Evolutionary conservation across 2,888 invertebrate genomes (phyloP), one percentile per base, ranked within the genome.

Genomic region (Beris morrisii): DNA sequence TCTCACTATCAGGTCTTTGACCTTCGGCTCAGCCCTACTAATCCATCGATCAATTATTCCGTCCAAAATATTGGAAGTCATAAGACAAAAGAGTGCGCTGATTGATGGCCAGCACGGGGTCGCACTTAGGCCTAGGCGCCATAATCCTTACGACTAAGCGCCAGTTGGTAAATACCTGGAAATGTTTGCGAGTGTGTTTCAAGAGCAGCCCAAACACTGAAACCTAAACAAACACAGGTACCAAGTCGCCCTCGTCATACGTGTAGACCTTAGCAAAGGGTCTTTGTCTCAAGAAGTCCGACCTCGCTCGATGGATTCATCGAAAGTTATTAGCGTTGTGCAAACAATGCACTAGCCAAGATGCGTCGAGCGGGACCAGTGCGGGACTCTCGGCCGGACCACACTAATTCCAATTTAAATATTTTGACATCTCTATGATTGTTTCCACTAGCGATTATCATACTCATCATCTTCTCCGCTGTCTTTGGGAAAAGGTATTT

Each of bases 361-460:
- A 38, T 38, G 38, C 48, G 12, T 7, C 13, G 22, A 48, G 48
- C 12, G 13, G 48, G 12, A 12, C 15, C 12, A 48, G 5, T 12
- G 22, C 6, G 12, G 6, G 22, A 22, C 15, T 15, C 22, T 48
- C 12, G 22, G 7, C 48, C 15, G 48, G 22, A 22, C 22, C 12
- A 48, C 22, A 48, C 48, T 48, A 48, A 48, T 48, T 48, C 48
- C 48, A 32, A 46, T 64, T 55, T 55, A 44, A 64, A 64, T 64
- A 64, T 64, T 64, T 64, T 64, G 64, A 64, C 64, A 54, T 64
- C 64, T 64, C 55, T 61, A 61, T 61, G 61, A 61, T 61, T 61
- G 61, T 61, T 61, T 61, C 61, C 61, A 50, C 38, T 52, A 61
- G 52, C 38, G 61, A 61, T 61, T 61, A 61, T 52, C 61, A 22